Evolutionary conservation across 2,888 invertebrate species (phyloP), one percentile per base, ranked within the genome.

Genomic region (Hemicrepidius hirtus): DNA sequence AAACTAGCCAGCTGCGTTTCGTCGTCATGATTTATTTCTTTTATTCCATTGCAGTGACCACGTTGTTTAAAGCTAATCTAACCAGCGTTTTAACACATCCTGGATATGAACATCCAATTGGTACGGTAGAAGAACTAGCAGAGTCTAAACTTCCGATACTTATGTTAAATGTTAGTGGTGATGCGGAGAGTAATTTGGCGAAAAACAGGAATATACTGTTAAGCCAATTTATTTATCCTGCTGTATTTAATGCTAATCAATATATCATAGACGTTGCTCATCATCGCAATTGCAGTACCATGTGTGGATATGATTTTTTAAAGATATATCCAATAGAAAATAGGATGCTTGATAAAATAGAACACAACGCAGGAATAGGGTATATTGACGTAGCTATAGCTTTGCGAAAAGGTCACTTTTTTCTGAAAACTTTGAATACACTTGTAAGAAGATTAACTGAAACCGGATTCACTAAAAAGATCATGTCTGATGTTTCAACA

Each of bases 321-420:
- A 28, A 13, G n/a, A 2, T 53, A 12, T 53, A 28, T 24, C n/a
- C 53, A 4, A 2, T 9, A 1, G 53, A 28, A n/a, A 12, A 32
- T 0, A 28, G 7, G 7, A 4, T n/a, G 12, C n/a, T 53, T 3
- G 28, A 28, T n/a, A n/a, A 7, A 53, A 53, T 53, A 53, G 32
- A 32, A 2, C 13, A 18, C 3, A 12, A 24, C 9, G 10, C 53
- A 3, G 28, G 24, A 1, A 9, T 53, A 6, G 6, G 9, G 2
- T 2, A 9, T 2, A 13, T 53, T 4, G 28, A 53, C 3, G 4
- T 28, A 16, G 12, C 12, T 4, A 1, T 53, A 10, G 28, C 28
- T n/a, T 28, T 53, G 53, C 12, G 28, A 28, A 53, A 53, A 16
- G 53, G 53, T 2, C 53, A 53, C 13, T 53, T 28, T 21, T 53